Percentiles rank a stretch among this genome's conserved stretches.
These are phyloP conservation scores for Entelurus aequoreus DNA, from an alignment of 2,113 vertebrate species.

Conservation along the genomic window DNA sequence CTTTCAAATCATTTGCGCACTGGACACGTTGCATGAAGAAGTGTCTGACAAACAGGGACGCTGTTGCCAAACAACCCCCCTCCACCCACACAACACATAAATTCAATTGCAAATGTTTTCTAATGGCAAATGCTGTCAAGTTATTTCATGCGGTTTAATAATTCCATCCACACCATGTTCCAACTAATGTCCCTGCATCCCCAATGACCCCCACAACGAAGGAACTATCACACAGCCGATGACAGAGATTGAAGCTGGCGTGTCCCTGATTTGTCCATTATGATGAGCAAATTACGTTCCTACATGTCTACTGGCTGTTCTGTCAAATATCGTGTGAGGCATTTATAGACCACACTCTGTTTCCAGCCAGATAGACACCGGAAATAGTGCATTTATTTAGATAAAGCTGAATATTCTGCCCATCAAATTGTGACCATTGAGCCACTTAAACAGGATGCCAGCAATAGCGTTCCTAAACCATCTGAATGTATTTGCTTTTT, in stretches of 20 bases:
- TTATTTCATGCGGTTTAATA: constrained; percentile 12
- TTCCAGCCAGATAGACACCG: constrained; percentile 18
- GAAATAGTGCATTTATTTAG: not conserved
- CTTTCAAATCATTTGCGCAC: constrained; percentile 22
- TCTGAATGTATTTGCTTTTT: not conserved
- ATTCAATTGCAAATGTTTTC: constrained; percentile 20
- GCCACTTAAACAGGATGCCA: not conserved
- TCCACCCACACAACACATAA: constrained; percentile 25
- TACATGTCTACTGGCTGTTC: constrained; percentile 63
- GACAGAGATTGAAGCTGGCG: constrained; percentile 60
- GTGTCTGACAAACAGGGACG: constrained; percentile 9
- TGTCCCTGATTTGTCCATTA: constrained; percentile 65
- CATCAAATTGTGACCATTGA: not conserved
- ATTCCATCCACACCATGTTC: constrained; percentile 17
- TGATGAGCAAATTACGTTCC: constrained; percentile 64
- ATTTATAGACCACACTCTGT: constrained; percentile 43
- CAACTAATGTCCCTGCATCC: constrained; percentile 30
- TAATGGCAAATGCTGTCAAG: not conserved
- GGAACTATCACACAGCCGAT: constrained; percentile 43
- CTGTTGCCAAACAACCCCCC: constrained; percentile 24
- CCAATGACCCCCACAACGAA: constrained; percentile 51
- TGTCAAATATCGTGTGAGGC: constrained; percentile 54
- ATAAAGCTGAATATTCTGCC: not conserved
- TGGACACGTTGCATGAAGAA: constrained; percentile 12
- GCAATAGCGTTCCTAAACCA: not conserved